Conservation (phyloP, 2,888 invertebrate species). For the Philonicus albiceps region DNA sequence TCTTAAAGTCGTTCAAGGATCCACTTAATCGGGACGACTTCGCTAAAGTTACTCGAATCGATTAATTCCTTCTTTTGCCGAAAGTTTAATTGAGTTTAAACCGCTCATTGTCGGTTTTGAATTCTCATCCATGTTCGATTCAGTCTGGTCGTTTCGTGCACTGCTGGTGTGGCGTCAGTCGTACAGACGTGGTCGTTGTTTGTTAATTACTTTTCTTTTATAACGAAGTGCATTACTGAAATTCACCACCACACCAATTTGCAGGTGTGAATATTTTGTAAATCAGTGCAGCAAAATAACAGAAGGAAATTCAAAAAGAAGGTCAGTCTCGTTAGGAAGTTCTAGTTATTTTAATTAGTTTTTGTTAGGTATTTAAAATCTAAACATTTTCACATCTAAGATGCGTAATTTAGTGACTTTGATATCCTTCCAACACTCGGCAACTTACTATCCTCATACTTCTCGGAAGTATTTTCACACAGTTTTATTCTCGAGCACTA, state of each 20-base stretch:
- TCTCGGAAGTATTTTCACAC: not conserved
- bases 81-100: conserved; percentile 41
- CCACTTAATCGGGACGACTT: conserved; percentile 8
- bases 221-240: not conserved
- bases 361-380: not conserved
- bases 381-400: not conserved
- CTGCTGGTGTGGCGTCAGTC: not conserved
- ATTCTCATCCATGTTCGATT: conserved; percentile 1
- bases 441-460: not conserved
- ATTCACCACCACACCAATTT: not conserved
- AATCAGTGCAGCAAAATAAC: not conserved
- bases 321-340: not conserved
- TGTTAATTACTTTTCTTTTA: conserved; percentile 40
- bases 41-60: not conserved
- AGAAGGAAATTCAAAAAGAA: not conserved
- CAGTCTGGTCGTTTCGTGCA: not conserved
- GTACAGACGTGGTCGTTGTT: not conserved
- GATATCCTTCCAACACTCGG: not conserved
- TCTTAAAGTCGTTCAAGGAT: not conserved
- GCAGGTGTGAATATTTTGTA: conserved; percentile 28
- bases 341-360: not conserved
- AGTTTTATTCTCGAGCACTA: not conserved
- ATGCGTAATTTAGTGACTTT: not conserved
- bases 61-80: conserved; percentile 24
- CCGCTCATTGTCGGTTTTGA: conserved; percentile 17